Evolutionary conservation across 2,888 invertebrate genomes (phyloP), one percentile per base, ranked within the genome.

Genomic region (Ceratothoa steindachneri): DNA sequence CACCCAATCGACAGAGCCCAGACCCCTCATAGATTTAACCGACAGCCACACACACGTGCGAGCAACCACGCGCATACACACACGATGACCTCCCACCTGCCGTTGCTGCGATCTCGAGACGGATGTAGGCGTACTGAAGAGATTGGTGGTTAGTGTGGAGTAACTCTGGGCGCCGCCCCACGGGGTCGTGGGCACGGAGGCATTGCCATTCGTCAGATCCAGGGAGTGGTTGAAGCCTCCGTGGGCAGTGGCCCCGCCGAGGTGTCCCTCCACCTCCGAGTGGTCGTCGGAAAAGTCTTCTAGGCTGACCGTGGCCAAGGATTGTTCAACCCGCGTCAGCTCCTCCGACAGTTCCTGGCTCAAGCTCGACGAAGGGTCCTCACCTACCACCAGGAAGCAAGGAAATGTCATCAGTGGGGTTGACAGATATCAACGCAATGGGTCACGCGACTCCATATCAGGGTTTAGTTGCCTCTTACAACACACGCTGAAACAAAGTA

Each of bases 281-380:
- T 77, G 72, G 4, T 74, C 69, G 28, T 74, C 77, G n/a, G 51
- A 24, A 1, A 1, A n/a, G 5, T 51, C 41, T 12, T 71, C 71
- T 2, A 69, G 28, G 29, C 30, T 69, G 0, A 79, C 60, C 27
- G 69, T 28, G 7, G 79, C 67, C 29, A 79, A 71, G 0, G 67
- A 52, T 28, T 72, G 68, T 27, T 79, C 79, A 15, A 79, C 74
- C 31, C 72, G 71, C 27, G 75, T 72, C 53, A 79, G 64, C 31
- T 79, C 75, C 15, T 73, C 72, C 30, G 74, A 72, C 22, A 79
- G 71, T n/a, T 74, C 69, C 22, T 73, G 60, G 68, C 76, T 76
- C 19, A 79, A 71, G 15, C 76, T 76, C 29, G 76, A 72, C 51
- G 66, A 69, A 4, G 74, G 69, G 22, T 79, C 79, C 3, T 74